phyloP scores from a whole-genome alignment of 2,113 vertebrate genomes.

The Martes martes region DNA sequence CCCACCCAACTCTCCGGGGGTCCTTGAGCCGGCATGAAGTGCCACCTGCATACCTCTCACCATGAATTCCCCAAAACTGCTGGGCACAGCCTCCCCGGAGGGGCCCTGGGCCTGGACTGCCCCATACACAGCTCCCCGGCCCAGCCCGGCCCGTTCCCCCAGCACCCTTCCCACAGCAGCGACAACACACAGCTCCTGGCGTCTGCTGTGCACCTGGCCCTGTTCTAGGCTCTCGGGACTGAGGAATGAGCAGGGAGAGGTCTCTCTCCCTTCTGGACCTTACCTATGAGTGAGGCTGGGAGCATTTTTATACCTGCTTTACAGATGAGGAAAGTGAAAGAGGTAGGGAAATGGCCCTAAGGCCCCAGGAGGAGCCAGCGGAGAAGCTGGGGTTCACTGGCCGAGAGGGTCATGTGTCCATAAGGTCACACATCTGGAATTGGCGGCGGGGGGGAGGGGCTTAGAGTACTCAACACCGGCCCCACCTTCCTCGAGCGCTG shows the following conservation, averaged over 20 bases:
- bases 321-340: neutral
- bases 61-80: neutral
- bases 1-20: neutral
- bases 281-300: neutral
- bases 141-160: rapidly evolving
- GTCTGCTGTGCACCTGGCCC: neutral
- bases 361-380: neutral
- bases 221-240: neutral
- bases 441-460: neutral
- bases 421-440: neutral
- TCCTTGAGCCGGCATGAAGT: neutral
- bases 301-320: neutral
- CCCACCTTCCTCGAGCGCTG: neutral
- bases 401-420: neutral
- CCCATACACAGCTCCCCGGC: neutral
- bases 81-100: neutral
- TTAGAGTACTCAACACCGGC: too few relatives aligned
- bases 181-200: neutral
- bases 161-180: neutral
- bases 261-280: neutral
- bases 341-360: too few relatives aligned
- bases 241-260: neutral
- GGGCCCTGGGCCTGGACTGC: neutral
- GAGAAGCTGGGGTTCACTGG: neutral
- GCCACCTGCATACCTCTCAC: neutral